Percentiles rank a stretch among this genome's conserved stretches.
phyloP scores from a whole-genome alignment of 2,113 vertebrate genomes.

The Pseudorectes ferrugineus region DNA sequence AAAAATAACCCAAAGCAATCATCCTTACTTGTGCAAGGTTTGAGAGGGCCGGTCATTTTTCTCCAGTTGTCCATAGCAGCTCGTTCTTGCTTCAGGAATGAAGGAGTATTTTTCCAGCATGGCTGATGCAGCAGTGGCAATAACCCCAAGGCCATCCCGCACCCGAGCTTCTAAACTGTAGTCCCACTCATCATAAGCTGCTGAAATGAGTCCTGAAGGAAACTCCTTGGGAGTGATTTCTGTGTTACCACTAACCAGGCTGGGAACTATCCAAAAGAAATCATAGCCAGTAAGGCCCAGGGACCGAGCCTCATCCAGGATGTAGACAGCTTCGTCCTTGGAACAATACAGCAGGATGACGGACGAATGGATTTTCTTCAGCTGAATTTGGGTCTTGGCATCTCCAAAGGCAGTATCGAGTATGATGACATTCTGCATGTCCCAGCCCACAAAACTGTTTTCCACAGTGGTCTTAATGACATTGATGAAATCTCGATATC shows the following conservation, averaged over 20 bases:
- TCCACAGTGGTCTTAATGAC: slow-evolving; percentile 94
- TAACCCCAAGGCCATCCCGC: slow-evolving; percentile 90
- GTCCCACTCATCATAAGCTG: slow-evolving; percentile 97
- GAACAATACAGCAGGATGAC: slow-evolving; percentile 95
- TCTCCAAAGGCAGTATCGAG: slow-evolving; percentile 91
- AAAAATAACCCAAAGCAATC: background rate
- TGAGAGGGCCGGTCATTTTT: slow-evolving; percentile 84
- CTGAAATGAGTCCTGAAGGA: slow-evolving; percentile 92
- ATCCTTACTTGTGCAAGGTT: slow-evolving; percentile 90
- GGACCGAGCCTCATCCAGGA: slow-evolving; percentile 93
- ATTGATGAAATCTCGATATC: slow-evolving; percentile 94
- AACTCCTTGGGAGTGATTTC: slow-evolving; percentile 89
- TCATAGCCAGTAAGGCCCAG: slow-evolving; percentile 93
- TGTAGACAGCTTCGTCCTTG: slow-evolving; percentile 90
- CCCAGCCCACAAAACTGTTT: slow-evolving; percentile 98
- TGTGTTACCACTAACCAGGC: slow-evolving; percentile 88
- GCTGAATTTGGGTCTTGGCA: slow-evolving; percentile 87
- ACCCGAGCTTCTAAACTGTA: slow-evolving; percentile 90
- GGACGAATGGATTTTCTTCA: slow-evolving; percentile 96
- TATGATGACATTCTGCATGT: slow-evolving; percentile 90
- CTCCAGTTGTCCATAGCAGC: slow-evolving; percentile 90
- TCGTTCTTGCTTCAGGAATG: slow-evolving; percentile 90
- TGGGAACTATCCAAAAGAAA: slow-evolving; percentile 97
- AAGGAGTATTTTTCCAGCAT: slow-evolving; percentile 92
- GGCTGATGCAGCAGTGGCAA: slow-evolving; percentile 88